Conservation (phyloP, 2,888 invertebrate species). For the Campoplex capitator region DNA sequence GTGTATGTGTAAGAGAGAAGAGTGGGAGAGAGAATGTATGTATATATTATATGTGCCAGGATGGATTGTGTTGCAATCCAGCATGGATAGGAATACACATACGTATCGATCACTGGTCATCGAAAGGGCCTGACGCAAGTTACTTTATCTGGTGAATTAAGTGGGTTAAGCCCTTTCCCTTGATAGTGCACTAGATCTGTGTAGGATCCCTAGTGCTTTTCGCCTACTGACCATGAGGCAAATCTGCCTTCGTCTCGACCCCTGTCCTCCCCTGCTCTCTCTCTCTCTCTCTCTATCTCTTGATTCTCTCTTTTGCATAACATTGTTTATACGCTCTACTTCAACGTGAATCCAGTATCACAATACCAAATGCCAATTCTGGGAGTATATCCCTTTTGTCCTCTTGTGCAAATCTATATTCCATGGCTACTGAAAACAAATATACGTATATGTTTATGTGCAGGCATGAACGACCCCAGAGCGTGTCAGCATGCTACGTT, state of each 20-base stretch:
- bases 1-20: neutral
- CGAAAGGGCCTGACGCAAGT: slow-evolving; percentile 8
- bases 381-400: slow-evolving; percentile 25
- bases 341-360: slow-evolving; percentile 35
- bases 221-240: slow-evolving; percentile 22
- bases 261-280: neutral
- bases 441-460: neutral
- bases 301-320: slow-evolving; percentile 7
- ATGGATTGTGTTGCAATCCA: slow-evolving; percentile 13
- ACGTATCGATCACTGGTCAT: neutral
- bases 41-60: neutral
- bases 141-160: slow-evolving; percentile 2
- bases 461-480: neutral
- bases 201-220: slow-evolving; percentile 23
- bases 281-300: neutral
- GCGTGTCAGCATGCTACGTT: neutral
- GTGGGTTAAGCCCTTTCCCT: neutral
- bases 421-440: neutral
- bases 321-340: slow-evolving; percentile 51
- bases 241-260: slow-evolving; percentile 21
- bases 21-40: neutral
- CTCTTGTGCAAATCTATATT: slow-evolving; percentile 9
- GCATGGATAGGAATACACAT: neutral
- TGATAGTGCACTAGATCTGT: neutral
- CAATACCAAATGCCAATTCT: slow-evolving; percentile 56